phyloP scores from a whole-genome alignment of 2,113 vertebrate species.

The Chamaetylas fuelleborni region DNA sequence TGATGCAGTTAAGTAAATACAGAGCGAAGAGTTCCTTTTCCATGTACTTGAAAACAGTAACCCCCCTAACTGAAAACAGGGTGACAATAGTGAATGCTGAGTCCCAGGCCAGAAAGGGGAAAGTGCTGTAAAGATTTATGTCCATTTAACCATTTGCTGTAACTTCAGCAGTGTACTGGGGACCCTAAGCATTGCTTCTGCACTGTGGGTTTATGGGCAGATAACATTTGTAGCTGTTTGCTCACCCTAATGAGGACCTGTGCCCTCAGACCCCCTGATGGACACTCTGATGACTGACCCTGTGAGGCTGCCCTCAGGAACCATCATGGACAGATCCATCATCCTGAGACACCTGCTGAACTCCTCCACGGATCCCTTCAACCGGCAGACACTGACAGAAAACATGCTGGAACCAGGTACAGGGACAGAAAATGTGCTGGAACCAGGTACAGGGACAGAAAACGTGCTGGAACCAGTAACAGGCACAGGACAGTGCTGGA shows the following conservation, averaged over 20 bases:
- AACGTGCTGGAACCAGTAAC: no score
- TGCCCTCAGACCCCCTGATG: slow-evolving; percentile 90
- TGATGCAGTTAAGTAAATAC: not conserved
- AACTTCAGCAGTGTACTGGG: not conserved
- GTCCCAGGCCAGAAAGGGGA: not conserved
- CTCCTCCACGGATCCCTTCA: slow-evolving; percentile 97
- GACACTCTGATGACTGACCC: slow-evolving; percentile 98
- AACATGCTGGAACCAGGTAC: slow-evolving; percentile 97
- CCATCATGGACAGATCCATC: slow-evolving; percentile 95
- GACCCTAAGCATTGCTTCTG: not conserved
- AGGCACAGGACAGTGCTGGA: no score
- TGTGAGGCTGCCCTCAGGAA: slow-evolving; percentile 92
- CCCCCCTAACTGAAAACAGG: not conserved
- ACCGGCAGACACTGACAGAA: slow-evolving; percentile 93
- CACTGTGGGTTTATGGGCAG: not conserved
- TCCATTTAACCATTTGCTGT: not conserved
- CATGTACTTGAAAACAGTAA: not conserved
- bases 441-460: no score
- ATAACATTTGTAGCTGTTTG: not conserved
- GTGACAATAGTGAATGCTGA: not conserved
- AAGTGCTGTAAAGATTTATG: not conserved
- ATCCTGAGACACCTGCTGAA: slow-evolving; percentile 95
- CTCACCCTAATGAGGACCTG: not conserved
- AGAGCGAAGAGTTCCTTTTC: not conserved
- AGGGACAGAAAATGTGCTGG: not conserved